Conservation (phyloP, 2,113 vertebrate genomes). For the Podarcis raffonei region DNA sequence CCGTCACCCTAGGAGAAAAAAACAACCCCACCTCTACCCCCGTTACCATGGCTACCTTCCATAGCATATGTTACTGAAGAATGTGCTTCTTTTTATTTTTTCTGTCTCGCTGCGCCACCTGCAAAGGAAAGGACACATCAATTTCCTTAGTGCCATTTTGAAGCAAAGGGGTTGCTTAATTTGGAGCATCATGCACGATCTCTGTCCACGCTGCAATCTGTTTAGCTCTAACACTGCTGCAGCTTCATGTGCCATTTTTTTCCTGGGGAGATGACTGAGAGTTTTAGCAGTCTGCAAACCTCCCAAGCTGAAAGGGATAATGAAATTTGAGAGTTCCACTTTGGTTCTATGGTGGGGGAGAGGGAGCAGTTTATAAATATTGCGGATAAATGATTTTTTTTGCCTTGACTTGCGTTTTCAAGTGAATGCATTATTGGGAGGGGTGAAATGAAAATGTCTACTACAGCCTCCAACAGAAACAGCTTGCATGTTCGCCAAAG, state of each 20-base stretch:
- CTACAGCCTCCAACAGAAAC: background rate
- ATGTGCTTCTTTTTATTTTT: slow-evolving; percentile 34
- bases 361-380: background rate
- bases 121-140: slow-evolving; percentile 47
- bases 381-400: no score
- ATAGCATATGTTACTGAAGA: background rate
- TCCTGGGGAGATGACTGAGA: background rate
- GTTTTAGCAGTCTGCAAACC: background rate
- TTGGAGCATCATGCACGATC: background rate
- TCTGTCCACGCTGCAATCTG: background rate
- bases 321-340: background rate
- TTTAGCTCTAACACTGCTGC: background rate
- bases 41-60: slow-evolving; percentile 7
- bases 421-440: background rate
- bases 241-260: background rate
- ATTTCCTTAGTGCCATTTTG: background rate
- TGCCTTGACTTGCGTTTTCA: background rate
- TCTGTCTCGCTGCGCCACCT: slow-evolving; percentile 64
- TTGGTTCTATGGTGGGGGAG: background rate
- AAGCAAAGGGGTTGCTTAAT: background rate
- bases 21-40: background rate
- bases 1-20: background rate
- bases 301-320: background rate
- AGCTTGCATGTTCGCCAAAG: background rate
- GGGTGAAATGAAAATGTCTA: background rate